Percentiles rank a stretch among this genome's conserved stretches.
phyloP scores from a whole-genome alignment of 2,888 invertebrate species.

The Trichopoda pennipes region DNA sequence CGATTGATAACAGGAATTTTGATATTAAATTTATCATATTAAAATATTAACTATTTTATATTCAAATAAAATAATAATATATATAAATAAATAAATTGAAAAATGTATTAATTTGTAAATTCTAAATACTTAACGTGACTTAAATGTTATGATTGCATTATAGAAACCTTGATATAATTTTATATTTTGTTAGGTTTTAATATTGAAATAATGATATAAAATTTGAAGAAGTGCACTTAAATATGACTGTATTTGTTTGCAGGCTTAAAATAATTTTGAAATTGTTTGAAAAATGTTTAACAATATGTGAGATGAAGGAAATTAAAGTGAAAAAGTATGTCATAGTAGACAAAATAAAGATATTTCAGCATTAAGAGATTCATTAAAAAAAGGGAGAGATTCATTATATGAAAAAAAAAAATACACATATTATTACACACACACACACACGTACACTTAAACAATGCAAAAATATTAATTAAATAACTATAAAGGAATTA shows the following conservation, averaged over 20 bases:
- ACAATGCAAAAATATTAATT: constrained; percentile 12
- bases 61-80: too few relatives aligned
- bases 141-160: too few relatives aligned
- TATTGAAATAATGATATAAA: too few relatives aligned
- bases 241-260: constrained; percentile 22
- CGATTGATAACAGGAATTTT: too few relatives aligned
- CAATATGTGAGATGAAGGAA: not conserved
- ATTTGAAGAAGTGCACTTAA: constrained; percentile 7
- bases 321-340: constrained; percentile 19
- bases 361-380: constrained; percentile 37
- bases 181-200: too few relatives aligned
- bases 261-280: not conserved
- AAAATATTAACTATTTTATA: too few relatives aligned
- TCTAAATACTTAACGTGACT: too few relatives aligned
- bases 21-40: too few relatives aligned
- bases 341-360: constrained; percentile 30
- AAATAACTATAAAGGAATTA: constrained; percentile 2
- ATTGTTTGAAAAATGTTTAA: not conserved
- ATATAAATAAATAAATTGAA: too few relatives aligned
- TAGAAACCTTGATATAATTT: too few relatives aligned
- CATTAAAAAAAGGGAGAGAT: constrained; percentile 19
- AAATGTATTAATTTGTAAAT: not conserved
- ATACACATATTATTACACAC: constrained; percentile 45
- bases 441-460: constrained; percentile 17
- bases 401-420: constrained; percentile 43